A percentile compares a stretch with the other conserved stretches of the same genome.
Conservation (phyloP, 2,113 vertebrate species). For the Cricetomys ansorgei region DNA sequence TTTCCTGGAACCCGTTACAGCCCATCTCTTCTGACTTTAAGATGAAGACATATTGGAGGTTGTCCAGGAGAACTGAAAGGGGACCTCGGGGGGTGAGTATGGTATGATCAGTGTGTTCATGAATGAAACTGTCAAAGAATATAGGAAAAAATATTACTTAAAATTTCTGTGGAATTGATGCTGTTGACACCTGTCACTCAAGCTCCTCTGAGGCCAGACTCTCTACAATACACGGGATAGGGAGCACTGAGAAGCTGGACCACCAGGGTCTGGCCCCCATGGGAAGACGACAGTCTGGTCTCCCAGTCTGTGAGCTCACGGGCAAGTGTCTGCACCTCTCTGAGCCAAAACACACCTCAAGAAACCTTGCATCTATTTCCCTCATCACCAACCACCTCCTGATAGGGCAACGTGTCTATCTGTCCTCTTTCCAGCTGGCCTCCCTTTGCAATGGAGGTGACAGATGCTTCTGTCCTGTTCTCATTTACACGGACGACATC, state of each 20-base stretch:
- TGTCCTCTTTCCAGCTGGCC: conserved; percentile 20
- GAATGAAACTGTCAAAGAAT: background rate
- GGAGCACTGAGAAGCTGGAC: background rate
- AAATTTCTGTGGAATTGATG: background rate
- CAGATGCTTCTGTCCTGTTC: conserved; percentile 43
- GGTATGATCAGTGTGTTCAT: background rate
- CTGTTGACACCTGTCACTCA: background rate
- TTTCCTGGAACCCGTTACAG: background rate
- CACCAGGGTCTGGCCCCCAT: no score
- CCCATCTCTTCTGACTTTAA: background rate
- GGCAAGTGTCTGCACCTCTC: background rate
- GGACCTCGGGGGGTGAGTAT: no score
- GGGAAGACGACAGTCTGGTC: no score
- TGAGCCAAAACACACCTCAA: background rate
- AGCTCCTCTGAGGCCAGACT: background rate
- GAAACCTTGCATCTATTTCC: background rate
- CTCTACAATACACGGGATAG: background rate
- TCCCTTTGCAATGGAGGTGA: background rate
- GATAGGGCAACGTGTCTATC: background rate
- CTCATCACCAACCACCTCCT: background rate
- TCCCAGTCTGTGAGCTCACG: background rate
- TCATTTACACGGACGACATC: conserved; percentile 50
- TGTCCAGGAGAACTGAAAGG: background rate
- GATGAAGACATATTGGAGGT: background rate
- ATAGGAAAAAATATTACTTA: background rate